Conservation (phyloP, 1,140 invertebrate genomes). For the Diuraphis noxia region DNA sequence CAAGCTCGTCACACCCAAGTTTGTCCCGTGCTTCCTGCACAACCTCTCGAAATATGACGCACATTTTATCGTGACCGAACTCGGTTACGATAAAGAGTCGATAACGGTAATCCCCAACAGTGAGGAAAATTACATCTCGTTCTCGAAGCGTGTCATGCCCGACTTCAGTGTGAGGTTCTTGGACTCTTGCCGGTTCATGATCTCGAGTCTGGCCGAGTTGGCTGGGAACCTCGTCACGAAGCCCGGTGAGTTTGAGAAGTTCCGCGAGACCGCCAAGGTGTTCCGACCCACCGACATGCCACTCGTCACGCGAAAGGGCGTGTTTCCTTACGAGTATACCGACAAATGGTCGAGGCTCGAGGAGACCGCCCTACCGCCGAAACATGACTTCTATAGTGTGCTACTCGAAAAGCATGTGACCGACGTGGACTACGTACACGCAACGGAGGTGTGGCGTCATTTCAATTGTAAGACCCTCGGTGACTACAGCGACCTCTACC, state of each 20-base stretch:
- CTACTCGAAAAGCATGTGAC: conserved; percentile 58
- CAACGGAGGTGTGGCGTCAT: conserved; percentile 59
- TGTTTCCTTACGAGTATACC: background rate
- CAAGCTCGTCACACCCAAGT: too few relatives aligned
- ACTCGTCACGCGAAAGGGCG: too few relatives aligned
- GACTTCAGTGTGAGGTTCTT: too few relatives aligned
- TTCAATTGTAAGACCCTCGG: conserved; percentile 60
- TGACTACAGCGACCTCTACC: conserved; percentile 61
- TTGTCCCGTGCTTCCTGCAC: too few relatives aligned
- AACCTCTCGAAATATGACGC: too few relatives aligned
- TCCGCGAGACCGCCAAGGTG: background rate
- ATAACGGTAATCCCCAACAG: too few relatives aligned
- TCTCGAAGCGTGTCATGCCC: background rate
- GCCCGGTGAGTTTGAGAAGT: background rate
- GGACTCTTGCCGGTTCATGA: too few relatives aligned
- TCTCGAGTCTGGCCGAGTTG: background rate
- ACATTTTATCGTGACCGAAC: too few relatives aligned
- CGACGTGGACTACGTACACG: conserved; percentile 60
- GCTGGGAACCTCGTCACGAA: background rate
- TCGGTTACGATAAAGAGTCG: too few relatives aligned
- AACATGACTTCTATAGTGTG: conserved; percentile 59
- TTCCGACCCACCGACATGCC: background rate
- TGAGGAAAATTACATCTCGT: background rate
- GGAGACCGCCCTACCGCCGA: background rate
- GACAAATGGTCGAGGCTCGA: background rate